Conservation (phyloP, 2,888 invertebrate genomes). For the Lycaena phlaeas region DNA sequence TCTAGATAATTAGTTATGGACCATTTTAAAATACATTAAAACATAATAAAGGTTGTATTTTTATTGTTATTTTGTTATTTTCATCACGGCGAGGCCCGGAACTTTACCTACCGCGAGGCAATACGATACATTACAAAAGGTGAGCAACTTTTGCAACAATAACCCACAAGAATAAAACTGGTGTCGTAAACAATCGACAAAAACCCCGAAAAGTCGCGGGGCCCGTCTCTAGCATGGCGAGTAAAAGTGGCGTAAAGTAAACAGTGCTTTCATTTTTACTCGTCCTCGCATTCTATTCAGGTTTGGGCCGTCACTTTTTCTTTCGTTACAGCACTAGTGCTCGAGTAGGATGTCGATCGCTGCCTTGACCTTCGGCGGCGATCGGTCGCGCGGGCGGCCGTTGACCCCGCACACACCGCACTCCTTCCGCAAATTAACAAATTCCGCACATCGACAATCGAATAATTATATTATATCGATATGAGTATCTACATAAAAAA, state of each 20-base stretch:
- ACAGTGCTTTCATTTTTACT: slow-evolving; percentile 66
- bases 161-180: not conserved
- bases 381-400: slow-evolving; percentile 61
- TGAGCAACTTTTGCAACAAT: not conserved
- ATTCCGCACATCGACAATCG: slow-evolving; percentile 13
- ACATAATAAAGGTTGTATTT: not conserved
- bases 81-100: not conserved
- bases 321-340: slow-evolving; percentile 44
- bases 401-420: slow-evolving; percentile 39
- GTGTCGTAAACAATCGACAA: not conserved
- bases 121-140: not conserved
- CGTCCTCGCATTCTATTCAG: slow-evolving; percentile 65
- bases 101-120: not conserved
- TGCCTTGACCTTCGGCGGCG: slow-evolving; percentile 66
- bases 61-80: not conserved
- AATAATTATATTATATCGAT: not conserved
- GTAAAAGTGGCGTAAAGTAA: slow-evolving; percentile 15
- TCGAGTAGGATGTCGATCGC: slow-evolving; percentile 20
- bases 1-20: not conserved
- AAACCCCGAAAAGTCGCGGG: not conserved
- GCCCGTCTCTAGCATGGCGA: not conserved
- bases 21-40: not conserved
- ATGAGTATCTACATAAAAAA: slow-evolving; percentile 8
- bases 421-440: slow-evolving; percentile 24
- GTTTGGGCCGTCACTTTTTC: slow-evolving; percentile 71